phyloP scores from a whole-genome alignment of 2,113 vertebrate genomes.

The Chloropsis hardwickii region DNA sequence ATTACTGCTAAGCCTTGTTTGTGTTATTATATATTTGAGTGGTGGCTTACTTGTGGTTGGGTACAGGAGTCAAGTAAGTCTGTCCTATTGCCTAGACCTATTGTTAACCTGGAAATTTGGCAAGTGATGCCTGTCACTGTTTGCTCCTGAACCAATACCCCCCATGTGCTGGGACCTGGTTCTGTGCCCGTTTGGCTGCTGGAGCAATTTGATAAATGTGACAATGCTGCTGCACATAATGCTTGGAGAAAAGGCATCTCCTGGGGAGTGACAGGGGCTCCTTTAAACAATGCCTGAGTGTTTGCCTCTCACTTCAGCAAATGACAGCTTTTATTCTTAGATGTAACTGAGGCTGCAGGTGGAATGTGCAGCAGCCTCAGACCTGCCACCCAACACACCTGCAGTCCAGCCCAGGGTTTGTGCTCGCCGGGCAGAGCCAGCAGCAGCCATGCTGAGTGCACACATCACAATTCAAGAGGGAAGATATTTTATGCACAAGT shows the following conservation, averaged over 20 bases:
- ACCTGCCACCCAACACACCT: neutral
- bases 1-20: neutral
- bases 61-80: neutral
- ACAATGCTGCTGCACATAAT: accelerated
- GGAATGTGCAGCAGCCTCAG: neutral
- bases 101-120: neutral
- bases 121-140: neutral
- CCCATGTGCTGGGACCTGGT: conserved; percentile 27
- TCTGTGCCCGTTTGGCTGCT: neutral
- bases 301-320: neutral
- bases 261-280: neutral
- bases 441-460: accelerated
- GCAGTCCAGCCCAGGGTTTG: neutral
- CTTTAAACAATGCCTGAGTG: neutral
- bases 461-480: neutral
- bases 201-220: neutral
- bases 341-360: neutral
- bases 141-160: conserved; percentile 9
- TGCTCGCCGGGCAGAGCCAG: neutral
- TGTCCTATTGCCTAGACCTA: neutral
- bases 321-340: neutral
- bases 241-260: neutral
- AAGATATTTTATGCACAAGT: neutral
- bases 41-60: neutral
- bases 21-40: neutral